Conservation (phyloP, 1,140 invertebrate species). For the Temnothorax nylanderi region DNA sequence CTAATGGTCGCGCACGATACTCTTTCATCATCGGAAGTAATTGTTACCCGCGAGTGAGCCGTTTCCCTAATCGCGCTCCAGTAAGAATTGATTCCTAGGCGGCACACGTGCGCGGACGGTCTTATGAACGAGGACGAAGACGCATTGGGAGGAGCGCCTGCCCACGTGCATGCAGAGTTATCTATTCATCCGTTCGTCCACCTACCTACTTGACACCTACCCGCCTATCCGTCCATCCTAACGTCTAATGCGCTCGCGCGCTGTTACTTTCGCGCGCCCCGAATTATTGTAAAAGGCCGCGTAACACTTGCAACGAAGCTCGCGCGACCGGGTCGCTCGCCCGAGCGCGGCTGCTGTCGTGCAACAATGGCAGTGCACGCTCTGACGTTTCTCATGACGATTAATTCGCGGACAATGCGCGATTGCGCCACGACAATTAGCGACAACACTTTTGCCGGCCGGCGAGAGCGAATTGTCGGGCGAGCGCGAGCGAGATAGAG, state of each 20-base stretch:
- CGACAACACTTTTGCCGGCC: conserved; percentile 79
- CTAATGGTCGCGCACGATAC: neutral
- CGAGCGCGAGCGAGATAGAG: neutral
- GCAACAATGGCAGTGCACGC: conserved; percentile 64
- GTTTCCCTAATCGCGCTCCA: conserved; percentile 53
- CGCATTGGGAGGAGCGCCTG: conserved; percentile 60
- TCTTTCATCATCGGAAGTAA: conserved; percentile 44
- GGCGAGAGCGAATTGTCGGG: conserved; percentile 12
- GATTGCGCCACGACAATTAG: conserved; percentile 81
- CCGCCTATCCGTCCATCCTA: conserved; percentile 53
- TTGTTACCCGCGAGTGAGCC: conserved; percentile 38
- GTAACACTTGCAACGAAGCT: conserved; percentile 73
- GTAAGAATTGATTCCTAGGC: conserved; percentile 62
- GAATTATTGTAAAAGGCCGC: conserved; percentile 75
- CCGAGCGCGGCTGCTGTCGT: conserved; percentile 3
- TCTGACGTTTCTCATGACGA: conserved; percentile 78
- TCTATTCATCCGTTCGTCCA: conserved; percentile 60
- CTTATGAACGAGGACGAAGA: conserved; percentile 17
- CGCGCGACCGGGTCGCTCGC: neutral
- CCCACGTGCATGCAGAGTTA: conserved; percentile 68
- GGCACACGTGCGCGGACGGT: neutral
- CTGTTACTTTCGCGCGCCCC: conserved; percentile 65
- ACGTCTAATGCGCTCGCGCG: conserved; percentile 4
- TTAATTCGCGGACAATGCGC: conserved; percentile 79
- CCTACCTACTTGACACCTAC: conserved; percentile 68